These are phyloP conservation scores for Panthera leo DNA, from an alignment of 2,113 vertebrate genomes.

Conservation along the genomic window DNA sequence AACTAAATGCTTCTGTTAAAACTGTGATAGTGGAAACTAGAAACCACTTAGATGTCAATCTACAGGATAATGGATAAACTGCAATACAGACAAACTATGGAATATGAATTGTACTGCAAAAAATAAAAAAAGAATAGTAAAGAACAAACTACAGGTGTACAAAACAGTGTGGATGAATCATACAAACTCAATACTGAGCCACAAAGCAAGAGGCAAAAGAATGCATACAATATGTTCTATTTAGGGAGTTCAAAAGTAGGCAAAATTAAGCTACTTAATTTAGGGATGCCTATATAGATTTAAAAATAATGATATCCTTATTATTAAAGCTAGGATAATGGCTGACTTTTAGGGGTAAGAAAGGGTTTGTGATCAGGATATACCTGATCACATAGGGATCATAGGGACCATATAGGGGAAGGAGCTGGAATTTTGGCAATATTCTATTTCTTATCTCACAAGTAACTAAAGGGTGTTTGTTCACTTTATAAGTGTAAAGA, in stretches of 20 bases:
- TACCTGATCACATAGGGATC: too few species aligned
- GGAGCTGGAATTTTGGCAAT: background rate
- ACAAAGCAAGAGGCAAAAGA: background rate
- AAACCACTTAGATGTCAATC: background rate
- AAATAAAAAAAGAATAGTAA: background rate
- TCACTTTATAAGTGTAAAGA: background rate
- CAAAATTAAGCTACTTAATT: background rate
- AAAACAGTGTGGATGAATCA: background rate
- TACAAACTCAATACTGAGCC: background rate
- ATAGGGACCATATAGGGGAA: background rate
- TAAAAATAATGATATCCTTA: background rate
- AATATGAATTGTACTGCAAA: background rate
- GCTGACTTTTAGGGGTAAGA: background rate
- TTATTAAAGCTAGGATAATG: background rate
- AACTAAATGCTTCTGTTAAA: background rate
- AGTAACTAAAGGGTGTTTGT: background rate
- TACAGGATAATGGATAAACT: background rate
- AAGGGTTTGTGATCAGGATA: background rate
- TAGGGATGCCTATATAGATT: background rate
- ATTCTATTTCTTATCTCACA: background rate
- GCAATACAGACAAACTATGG: background rate
- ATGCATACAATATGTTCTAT: background rate
- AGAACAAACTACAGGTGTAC: background rate
- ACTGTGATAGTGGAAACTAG: background rate
- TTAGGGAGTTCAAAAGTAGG: background rate